Evolutionary conservation across 2,888 invertebrate species (phyloP), one percentile per base, ranked within the genome.

Genomic region (Diarsia dahlii): DNA sequence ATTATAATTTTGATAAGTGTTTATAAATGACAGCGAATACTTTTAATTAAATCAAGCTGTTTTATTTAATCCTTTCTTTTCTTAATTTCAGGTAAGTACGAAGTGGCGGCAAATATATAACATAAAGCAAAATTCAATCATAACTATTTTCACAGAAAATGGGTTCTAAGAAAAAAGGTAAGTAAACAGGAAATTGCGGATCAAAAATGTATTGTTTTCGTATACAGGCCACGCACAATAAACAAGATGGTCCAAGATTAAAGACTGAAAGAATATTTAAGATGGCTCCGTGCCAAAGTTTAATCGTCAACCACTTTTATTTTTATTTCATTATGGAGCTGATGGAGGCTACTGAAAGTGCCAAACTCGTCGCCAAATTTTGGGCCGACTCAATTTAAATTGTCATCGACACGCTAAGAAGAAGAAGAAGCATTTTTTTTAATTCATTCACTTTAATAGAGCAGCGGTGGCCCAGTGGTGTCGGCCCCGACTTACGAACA

Each of bases 1-100:
- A 23, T 13, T 13, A 23, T 23, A 15, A 28, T 56, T 56, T 56
- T 23, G 12, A 4, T 12, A 28, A 28, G 10, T 23, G 6, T 28
- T 56, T 23, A 23, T 9, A 28, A 58, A 58, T 15, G 0, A 18
- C 28, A 9, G 15, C 15, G 1, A 58, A 58, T 15, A 39, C 3
- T 39, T 62, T 12, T 0, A 62, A 13, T 45, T 45, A 45, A 63
- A 8, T 13, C n/a, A 1, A 63, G 13, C 5, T 45, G 45, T 5
- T n/a, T n/a, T 8, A 15, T 13, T 6, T 54, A n/a, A 48, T 39
- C 0, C 15, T 34, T 28, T 8, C 4, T 39, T 48, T 68, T 56
- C 2, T 34, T 46, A 45, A 18, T 76, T 82, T 58, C 85, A 82
- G 85, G 82, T 82, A 82, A 76, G 85, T 64, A 54, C 23, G 3